These are phyloP conservation scores for Callopanchax toddi DNA, from an alignment of 2,113 vertebrate species.

Conservation along the genomic window DNA sequence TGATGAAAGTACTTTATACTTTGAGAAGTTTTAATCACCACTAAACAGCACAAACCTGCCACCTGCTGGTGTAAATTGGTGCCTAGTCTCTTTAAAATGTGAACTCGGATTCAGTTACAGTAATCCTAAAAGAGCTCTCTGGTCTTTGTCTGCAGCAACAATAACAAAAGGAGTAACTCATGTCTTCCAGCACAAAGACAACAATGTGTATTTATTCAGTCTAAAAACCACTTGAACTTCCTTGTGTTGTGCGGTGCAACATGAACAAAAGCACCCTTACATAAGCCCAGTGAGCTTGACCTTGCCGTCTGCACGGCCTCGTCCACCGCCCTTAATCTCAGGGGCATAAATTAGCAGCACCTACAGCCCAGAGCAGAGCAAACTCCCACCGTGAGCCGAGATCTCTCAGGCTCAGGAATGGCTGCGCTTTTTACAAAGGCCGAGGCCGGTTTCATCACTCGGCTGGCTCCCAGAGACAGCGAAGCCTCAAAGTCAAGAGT, in stretches of 20 bases:
- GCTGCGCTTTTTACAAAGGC: conserved; percentile 71
- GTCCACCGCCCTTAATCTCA: conserved; percentile 62
- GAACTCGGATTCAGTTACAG: too few species aligned
- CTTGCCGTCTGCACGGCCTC: conserved; percentile 50
- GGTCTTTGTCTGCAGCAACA: too few species aligned
- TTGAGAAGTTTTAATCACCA: too few species aligned
- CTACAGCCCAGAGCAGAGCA: conserved; percentile 31
- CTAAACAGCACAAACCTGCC: too few species aligned
- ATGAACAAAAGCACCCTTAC: conserved; percentile 58
- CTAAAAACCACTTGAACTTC: too few species aligned
- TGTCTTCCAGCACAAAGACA: too few species aligned
- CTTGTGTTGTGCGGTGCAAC: not conserved
- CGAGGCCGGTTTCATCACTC: conserved; percentile 62
- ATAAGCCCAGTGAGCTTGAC: conserved; percentile 53
- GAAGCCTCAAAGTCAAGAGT: conserved; percentile 74
- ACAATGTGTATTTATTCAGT: too few species aligned
- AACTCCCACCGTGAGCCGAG: conserved; percentile 19
- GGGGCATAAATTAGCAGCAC: conserved; percentile 73
- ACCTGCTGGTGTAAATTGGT: too few species aligned
- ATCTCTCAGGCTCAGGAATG: conserved; percentile 56
- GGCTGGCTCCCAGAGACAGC: conserved; percentile 65
- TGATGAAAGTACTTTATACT: too few species aligned
- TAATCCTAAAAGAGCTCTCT: too few species aligned
- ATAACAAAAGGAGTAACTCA: too few species aligned
- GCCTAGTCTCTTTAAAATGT: too few species aligned